phyloP scores from a whole-genome alignment of 2,797 vertebrate species.

The Enoplosus armatus region DNA sequence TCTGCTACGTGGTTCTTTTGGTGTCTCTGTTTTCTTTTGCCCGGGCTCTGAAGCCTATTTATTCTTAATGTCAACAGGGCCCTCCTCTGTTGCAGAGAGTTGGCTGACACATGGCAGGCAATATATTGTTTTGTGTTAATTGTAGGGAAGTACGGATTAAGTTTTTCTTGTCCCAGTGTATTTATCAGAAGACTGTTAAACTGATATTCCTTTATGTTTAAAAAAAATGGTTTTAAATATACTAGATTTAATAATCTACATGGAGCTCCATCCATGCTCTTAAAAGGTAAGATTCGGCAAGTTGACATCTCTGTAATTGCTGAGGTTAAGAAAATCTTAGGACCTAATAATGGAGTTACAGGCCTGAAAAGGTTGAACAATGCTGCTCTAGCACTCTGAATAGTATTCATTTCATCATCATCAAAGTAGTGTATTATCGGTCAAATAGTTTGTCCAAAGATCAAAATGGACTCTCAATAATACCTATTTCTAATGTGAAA shows the following conservation, averaged over 20 bases:
- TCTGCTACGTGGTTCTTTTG: slow-evolving; percentile 47
- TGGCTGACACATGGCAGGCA: not conserved
- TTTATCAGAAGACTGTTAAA: not conserved
- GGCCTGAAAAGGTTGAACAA: not conserved
- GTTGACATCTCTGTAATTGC: not conserved
- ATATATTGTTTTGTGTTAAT: slow-evolving; percentile 8
- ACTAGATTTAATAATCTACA: not conserved
- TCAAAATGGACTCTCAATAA: not conserved
- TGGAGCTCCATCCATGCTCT: not conserved
- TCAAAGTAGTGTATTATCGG: slow-evolving; percentile 3
- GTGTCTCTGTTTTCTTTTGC: slow-evolving; percentile 46
- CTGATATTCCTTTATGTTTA: not conserved
- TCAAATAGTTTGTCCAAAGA: slow-evolving; percentile 1
- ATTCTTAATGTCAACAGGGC: slow-evolving; percentile 15
- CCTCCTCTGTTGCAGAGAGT: slow-evolving; percentile 37
- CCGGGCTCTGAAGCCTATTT: slow-evolving; percentile 36
- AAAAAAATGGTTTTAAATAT: not conserved
- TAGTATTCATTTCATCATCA: not conserved
- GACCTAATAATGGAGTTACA: not conserved
- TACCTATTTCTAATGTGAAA: not conserved
- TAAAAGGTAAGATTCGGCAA: not conserved
- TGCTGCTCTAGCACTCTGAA: not conserved
- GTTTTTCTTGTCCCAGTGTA: not conserved
- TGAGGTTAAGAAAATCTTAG: not conserved
- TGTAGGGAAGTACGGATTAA: not conserved